Evolutionary conservation across 2,888 invertebrate genomes (phyloP).

Genomic region (Dastarcus helophoroides): DNA sequence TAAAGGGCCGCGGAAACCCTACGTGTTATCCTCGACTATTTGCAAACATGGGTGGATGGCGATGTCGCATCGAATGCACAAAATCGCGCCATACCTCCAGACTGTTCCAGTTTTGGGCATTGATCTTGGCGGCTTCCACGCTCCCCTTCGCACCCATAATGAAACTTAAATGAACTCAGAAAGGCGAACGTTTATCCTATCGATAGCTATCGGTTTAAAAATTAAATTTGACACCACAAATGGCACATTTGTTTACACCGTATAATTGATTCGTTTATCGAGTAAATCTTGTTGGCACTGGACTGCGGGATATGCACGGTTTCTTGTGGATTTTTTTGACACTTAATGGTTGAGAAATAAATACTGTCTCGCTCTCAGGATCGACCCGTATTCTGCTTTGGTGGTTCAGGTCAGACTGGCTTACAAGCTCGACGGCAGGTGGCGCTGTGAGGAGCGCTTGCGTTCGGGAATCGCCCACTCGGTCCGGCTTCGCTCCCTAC

Average conservation of each 20-base stretch:
- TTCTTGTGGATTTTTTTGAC: neutral
- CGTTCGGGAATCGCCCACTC: conserved; percentile 20
- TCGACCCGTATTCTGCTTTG: conserved; percentile 18
- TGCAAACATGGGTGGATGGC: too few relatives aligned
- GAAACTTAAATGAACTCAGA: conserved; percentile 7
- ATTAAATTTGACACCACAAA: conserved; percentile 1
- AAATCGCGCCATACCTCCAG: conserved; percentile 55
- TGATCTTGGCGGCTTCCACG: conserved; percentile 70
- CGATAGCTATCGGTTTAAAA: conserved; percentile 2
- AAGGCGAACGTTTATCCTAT: neutral
- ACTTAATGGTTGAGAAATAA: neutral
- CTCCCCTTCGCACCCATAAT: conserved; percentile 70
- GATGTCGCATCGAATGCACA: too few relatives aligned
- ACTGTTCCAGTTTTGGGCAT: conserved; percentile 72
- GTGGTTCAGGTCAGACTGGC: conserved; percentile 35
- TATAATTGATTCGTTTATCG: neutral
- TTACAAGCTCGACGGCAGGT: conserved; percentile 29
- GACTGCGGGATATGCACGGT: conserved; percentile 2
- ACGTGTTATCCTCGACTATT: too few relatives aligned
- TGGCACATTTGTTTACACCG: conserved; percentile 3
- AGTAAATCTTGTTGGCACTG: conserved; percentile 4
- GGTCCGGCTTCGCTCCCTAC: conserved; percentile 10
- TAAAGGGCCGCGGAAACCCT: too few relatives aligned
- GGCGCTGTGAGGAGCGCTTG: conserved; percentile 25
- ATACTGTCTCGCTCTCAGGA: conserved; percentile 2